Base-by-base conservation (phyloP, 2,113 vertebrate species). In the Caranx ignobilis region DNA sequence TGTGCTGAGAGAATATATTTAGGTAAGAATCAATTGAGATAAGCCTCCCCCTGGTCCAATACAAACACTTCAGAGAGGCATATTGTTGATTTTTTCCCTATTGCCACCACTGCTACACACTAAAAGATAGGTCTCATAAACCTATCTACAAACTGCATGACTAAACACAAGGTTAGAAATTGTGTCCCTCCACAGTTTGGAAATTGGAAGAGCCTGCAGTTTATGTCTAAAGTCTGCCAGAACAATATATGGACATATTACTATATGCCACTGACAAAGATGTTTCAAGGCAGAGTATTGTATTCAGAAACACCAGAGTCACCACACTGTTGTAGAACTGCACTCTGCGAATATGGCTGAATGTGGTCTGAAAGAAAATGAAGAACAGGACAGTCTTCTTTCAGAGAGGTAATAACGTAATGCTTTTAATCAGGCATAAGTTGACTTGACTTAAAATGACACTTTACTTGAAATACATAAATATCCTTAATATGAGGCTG, bases 401-500 rank as follows among this genome's bases (percentile, higher is more conserved):
- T 74, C 3, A 39, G 62, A 64, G 35, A 66, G 39, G 16, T 47
- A 75, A 71, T 11, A 37, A 37, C 6, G 5, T 37, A 37, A 37
- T 1, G 34, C 19, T 35, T 88, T 86, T 81, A 3, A 81, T 79
- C 26, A 52, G 6, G n/a, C 6, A 15, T 72, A 52, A 41, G 50
- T 76, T 82, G 50, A 50, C 37, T n/a, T 54, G 31, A 80, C n/a
- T 66, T 77, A 47, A 67, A 69, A 77, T 73, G 48, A 56, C 65
- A 71, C 54, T 57, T 87, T 31, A 65, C 60, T 73, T 12, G 11
- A 55, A 43, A 45, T 34, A 21, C 18, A 39, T 47, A 11, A 34
- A 82, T 69, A 63, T 61, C 55, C 61, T 16, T 69, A 75, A 64
- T n/a, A 47, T 37, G 26, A 26, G 26, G 26, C 26, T 26, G 26